Base-by-base conservation (phyloP, 2,797 vertebrate genomes). In the Lutjanus campechanus region DNA sequence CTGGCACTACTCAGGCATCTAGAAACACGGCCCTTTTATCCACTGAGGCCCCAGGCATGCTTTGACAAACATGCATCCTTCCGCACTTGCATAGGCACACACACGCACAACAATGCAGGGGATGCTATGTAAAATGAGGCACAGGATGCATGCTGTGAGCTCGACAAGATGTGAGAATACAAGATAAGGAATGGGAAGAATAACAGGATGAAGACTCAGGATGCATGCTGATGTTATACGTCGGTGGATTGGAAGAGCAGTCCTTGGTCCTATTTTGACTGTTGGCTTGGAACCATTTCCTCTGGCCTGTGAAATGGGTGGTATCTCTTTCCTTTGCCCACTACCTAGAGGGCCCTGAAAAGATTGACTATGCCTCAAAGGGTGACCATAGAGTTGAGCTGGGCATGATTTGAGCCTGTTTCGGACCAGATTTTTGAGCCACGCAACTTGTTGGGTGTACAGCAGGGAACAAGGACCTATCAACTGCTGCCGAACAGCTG, bases 171-270 rank as follows among this genome's bases (percentile, higher is more conserved):
- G 88, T 89, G 90, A 92, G 82, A 86, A 81, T 40, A 77, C 1
- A 4, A 93, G 93, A 95, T 93, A 94, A 92, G 85, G 20, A 60
- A 29, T 2, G 19, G 78, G 79, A 89, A 88, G 85, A 93, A 93
- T 87, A 92, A 92, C 94, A 95, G 94, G 93, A 93, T 92, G 91
- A 87, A 62, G 76, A 81, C 76, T 75, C 91, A 89, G 92, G 91
- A 94, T 89, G 87, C 85, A 71, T 80, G 80, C 43, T 73, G 78
- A 81, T 77, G 36, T 49, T 79, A 68, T 36, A 46, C 75, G 46
- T 73, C 25, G 73, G 49, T 58, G 56, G 62, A 78, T 22, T 54
- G 1, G 22, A 85, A 58, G 25, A 51, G 53, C n/a, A 50, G 54
- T 22, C 19, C 47, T 7, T 76, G 74, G 60, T 51, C 69, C 46